Evolutionary conservation across 2,797 vertebrate species (phyloP).

Genomic region (Sebastes dallii): DNA sequence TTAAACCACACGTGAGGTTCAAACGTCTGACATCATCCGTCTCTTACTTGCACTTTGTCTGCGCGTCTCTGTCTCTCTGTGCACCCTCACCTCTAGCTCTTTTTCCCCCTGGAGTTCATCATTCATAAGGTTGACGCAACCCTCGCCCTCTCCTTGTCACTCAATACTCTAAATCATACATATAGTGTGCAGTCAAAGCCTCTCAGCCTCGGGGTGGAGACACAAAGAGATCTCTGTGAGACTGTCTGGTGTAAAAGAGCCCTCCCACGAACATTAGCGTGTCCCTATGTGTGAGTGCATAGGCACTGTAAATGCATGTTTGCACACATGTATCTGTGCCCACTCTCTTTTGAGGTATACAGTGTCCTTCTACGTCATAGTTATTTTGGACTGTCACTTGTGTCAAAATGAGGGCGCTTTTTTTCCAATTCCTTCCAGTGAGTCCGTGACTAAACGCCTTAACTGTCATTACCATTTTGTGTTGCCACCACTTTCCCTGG

Average conservation of each 20-base stretch:
- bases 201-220: slow-evolving; percentile 8
- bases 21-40: background rate
- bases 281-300: background rate
- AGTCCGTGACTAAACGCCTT: slow-evolving; percentile 68
- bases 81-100: background rate
- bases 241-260: background rate
- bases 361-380: slow-evolving; percentile 3
- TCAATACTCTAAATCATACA: slow-evolving; percentile 34
- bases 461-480: slow-evolving; percentile 75
- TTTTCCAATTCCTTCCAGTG: slow-evolving; percentile 41
- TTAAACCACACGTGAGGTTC: background rate
- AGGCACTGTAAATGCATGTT: background rate
- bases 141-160: slow-evolving; percentile 35
- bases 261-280: background rate
- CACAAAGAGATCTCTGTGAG: slow-evolving; percentile 12
- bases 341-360: slow-evolving; percentile 4
- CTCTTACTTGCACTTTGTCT: background rate
- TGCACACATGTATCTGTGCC: background rate
- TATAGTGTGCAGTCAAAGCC: slow-evolving; percentile 24
- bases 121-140: slow-evolving; percentile 42
- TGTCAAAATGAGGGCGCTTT: slow-evolving; percentile 45
- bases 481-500: slow-evolving; percentile 61
- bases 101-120: background rate
- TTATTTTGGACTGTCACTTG: slow-evolving; percentile 30
- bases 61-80: background rate